These are phyloP conservation scores for Puffinus mauretanicus DNA, from an alignment of 2,113 vertebrate species.

Conservation along the genomic window DNA sequence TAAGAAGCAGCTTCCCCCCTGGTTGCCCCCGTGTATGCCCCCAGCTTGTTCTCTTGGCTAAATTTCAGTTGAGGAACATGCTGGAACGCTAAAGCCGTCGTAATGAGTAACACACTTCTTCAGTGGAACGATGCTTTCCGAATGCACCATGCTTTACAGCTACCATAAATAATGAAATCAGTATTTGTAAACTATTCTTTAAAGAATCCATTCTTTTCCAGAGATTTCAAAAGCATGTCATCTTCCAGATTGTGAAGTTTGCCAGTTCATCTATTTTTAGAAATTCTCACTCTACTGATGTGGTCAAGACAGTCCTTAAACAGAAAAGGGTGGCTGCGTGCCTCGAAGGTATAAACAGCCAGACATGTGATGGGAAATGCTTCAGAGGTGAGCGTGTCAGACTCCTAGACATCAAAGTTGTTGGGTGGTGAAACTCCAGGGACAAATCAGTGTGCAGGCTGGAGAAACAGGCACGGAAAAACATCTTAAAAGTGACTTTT, in stretches of 20 bases:
- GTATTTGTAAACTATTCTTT: conserved; percentile 61
- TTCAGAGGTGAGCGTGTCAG: conserved; percentile 46
- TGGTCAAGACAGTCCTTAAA: conserved; percentile 61
- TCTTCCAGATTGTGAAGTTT: conserved; percentile 55
- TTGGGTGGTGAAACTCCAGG: conserved; percentile 11
- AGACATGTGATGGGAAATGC: conserved; percentile 55
- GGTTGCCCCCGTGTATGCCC: neutral
- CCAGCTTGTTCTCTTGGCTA: conserved; percentile 1
- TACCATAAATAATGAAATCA: conserved; percentile 64
- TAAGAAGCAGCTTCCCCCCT: conserved; percentile 18
- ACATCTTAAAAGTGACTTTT: conserved; percentile 24
- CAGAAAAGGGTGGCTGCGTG: conserved; percentile 41
- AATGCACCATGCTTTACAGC: conserved; percentile 32
- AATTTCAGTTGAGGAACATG: conserved; percentile 28
- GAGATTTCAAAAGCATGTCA: conserved; percentile 50
- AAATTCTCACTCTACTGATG: conserved; percentile 55
- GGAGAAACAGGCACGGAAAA: neutral
- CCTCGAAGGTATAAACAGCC: conserved; percentile 57
- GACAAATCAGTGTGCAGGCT: neutral
- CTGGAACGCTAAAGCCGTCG: neutral
- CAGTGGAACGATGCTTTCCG: conserved; percentile 11
- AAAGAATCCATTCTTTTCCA: conserved; percentile 51
- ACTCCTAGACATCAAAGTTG: conserved; percentile 33
- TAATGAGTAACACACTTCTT: conserved; percentile 65
- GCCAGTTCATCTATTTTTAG: conserved; percentile 63